Evolutionary conservation across 23 tunicate genomes (phyloP).

Genomic region (Aplidium turbinatum): DNA sequence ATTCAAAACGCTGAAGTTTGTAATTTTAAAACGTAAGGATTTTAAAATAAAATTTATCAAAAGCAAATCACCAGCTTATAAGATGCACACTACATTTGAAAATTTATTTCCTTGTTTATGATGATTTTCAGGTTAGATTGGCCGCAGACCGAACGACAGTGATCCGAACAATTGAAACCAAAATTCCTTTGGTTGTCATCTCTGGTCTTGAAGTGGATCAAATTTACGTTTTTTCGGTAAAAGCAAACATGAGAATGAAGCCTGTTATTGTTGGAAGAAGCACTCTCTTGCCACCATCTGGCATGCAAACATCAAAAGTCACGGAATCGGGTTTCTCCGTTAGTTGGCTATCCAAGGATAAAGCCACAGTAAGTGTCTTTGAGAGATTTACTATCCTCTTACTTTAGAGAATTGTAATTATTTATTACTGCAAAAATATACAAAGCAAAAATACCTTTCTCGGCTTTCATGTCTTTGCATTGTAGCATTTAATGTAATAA

Average conservation of each 20-base stretch:
- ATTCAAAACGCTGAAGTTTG: too few species aligned
- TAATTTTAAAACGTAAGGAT: too few species aligned
- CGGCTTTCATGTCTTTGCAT: too few species aligned
- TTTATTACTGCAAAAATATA: background rate
- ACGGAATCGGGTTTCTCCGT: conserved; percentile 25
- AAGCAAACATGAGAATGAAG: conserved; percentile 2
- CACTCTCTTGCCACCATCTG: conserved; percentile 7
- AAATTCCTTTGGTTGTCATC: background rate
- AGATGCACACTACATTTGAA: too few species aligned
- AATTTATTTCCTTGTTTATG: too few species aligned
- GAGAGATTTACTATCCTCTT: background rate
- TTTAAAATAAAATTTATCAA: too few species aligned
- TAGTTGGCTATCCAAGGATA: background rate
- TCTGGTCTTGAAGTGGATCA: background rate
- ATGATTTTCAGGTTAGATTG: conserved; percentile 5
- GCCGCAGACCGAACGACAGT: background rate
- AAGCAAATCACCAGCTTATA: too few species aligned
- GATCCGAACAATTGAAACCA: background rate
- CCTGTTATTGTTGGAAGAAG: background rate
- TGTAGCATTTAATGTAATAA: too few species aligned
- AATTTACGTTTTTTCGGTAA: conserved; percentile 15
- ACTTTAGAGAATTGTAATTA: background rate
- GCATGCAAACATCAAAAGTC: background rate
- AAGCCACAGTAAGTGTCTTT: conserved; percentile 26
- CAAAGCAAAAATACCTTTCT: too few species aligned